Base-by-base conservation (phyloP, 2,797 vertebrate genomes). In the Sebastes glaucus region DNA sequence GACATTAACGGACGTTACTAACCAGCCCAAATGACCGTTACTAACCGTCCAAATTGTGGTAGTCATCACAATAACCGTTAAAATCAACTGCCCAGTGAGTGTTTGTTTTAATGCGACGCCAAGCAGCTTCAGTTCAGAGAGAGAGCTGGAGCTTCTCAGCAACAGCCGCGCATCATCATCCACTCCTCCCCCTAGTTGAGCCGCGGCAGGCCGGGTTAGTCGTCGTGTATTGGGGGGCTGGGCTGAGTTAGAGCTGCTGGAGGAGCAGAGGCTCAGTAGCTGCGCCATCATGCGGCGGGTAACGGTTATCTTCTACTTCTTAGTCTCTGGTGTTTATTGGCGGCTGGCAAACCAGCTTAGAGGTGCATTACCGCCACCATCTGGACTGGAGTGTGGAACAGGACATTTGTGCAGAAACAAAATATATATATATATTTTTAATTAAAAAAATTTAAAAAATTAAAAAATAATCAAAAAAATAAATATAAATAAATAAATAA, bases 221-320 rank as follows among this genome's bases (percentile, higher is more conserved):
- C 80, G 83, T 80, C 38, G 89, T 84, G 90, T 89, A 0, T 38
- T 38, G 78, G 91, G 93, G 93, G 92, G 93, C 90, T 93, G 94
- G 93, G 94, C 90, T 74, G 35, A 35, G 69, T 84, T 70, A 57
- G 77, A 73, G 87, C 83, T 61, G 77, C 83, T 61, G 78, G 78
- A 88, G 85, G 53, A 88, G 85, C 49, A 8, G 22, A 74, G 82
- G 80, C 88, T 86, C 62, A 32, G 32, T 64, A 11, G 65, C 30
- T 3, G 64, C 9, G 22, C 90, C 94, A 89, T 63, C 92, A 72
- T 83, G 87, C 79, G 93, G 61, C 11, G 1, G 9, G 0, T 5
- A 10, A 1, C 11, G 2, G 59, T 61, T 60, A 10, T 18, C 57
- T 60, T 60, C 8, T 20, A 60, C 16, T 20, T 38, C 35, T 38